Conservation (phyloP, 2,797 vertebrate species). For the Hydrophis major region DNA sequence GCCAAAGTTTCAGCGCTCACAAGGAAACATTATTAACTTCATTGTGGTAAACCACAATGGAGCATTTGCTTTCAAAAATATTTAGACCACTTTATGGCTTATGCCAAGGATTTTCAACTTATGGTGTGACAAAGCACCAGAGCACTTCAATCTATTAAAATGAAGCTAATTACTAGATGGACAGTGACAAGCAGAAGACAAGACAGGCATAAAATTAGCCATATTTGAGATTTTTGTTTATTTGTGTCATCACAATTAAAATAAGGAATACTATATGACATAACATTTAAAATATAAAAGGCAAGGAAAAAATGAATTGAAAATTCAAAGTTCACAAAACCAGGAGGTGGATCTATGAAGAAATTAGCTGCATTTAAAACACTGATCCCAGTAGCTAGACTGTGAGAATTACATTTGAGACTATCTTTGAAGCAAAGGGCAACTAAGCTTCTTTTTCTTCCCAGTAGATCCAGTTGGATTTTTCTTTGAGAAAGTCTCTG, state of each 20-base stretch:
- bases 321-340: background rate
- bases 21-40: conserved; percentile 11
- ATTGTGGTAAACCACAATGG: background rate
- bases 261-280: background rate
- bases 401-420: background rate
- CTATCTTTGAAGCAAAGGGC: background rate
- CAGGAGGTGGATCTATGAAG: background rate
- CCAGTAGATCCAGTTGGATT: background rate
- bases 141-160: background rate
- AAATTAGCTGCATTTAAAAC: conserved; percentile 13
- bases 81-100: conserved; percentile 3
- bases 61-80: conserved; percentile 3
- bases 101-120: background rate
- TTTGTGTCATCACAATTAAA: background rate
- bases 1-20: background rate
- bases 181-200: conserved; percentile 5
- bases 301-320: background rate
- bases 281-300: background rate
- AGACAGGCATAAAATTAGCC: background rate
- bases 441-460: background rate
- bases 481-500: background rate
- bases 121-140: background rate
- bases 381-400: background rate
- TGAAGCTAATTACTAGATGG: background rate
- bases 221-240: background rate